A percentile compares a stretch with the other conserved stretches of the same genome.
Evolutionary conservation across 2,888 invertebrate species (phyloP).

Genomic region (Pachydiplax longipennis): DNA sequence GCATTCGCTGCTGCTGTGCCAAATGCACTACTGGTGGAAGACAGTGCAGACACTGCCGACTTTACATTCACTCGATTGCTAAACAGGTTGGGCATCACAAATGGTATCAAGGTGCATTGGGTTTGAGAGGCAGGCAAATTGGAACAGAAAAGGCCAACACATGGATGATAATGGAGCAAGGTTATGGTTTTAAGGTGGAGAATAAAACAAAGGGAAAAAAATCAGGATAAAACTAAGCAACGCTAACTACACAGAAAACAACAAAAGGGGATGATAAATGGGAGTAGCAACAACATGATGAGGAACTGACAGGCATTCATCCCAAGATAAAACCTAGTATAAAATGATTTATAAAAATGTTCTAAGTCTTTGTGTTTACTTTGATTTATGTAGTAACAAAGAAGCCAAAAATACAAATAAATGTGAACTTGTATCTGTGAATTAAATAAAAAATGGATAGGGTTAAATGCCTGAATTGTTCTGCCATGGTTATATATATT

Average conservation of each 20-base stretch:
- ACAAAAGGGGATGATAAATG: constrained; percentile 44
- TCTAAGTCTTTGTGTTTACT: neutral
- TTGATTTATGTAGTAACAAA: neutral
- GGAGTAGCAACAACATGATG: constrained; percentile 43
- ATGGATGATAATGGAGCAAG: constrained; percentile 45
- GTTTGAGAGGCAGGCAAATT: constrained; percentile 46
- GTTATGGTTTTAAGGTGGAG: constrained; percentile 48
- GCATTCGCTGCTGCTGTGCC: constrained; percentile 81
- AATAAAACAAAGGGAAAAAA: constrained; percentile 50
- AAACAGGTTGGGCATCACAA: constrained; percentile 51
- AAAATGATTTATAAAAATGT: neutral
- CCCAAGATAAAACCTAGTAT: neutral
- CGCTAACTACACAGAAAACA: constrained; percentile 36
- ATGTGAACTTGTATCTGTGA: neutral
- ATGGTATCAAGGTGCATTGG: constrained; percentile 32
- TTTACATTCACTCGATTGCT: constrained; percentile 89
- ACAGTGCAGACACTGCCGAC: constrained; percentile 86
- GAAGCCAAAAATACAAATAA: neutral
- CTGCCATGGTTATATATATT: neutral
- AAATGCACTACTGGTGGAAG: constrained; percentile 87
- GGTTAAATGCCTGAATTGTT: neutral
- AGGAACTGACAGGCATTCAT: constrained; percentile 26
- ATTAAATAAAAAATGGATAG: neutral
- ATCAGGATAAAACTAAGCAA: constrained; percentile 49
- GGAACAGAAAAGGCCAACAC: constrained; percentile 47